phyloP scores from a whole-genome alignment of 2,888 invertebrate species.

The Xestia sexstrigata region DNA sequence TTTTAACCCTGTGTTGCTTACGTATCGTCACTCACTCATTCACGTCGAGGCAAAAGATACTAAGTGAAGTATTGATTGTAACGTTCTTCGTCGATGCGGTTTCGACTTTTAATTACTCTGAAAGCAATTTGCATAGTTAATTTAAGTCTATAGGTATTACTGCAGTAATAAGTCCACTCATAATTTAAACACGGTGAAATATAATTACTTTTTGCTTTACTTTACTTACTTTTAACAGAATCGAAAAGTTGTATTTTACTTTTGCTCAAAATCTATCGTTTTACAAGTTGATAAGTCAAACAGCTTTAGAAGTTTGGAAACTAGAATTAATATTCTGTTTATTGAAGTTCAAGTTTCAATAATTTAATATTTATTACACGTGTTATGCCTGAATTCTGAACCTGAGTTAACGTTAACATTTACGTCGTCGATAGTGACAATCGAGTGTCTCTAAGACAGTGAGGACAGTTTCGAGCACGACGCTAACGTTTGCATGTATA shows the following conservation, averaged over 20 bases:
- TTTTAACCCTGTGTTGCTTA: too few relatives aligned
- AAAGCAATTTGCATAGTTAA: conserved; percentile 60
- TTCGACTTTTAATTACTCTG: conserved; percentile 49
- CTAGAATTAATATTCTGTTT: conserved; percentile 39
- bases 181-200: conserved; percentile 47
- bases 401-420: too few relatives aligned
- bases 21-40: too few relatives aligned
- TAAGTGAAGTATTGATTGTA: conserved; percentile 30
- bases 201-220: conserved; percentile 43
- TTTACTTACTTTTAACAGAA: conserved; percentile 32
- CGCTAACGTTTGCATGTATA: too few relatives aligned
- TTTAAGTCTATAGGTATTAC: conserved; percentile 55
- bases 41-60: conserved; percentile 8
- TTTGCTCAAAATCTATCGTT: conserved; percentile 44
- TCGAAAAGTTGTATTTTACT: conserved; percentile 43
- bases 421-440: too few relatives aligned
- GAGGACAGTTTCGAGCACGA: too few relatives aligned
- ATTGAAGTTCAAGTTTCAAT: conserved; percentile 12
- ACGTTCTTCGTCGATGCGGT: conserved; percentile 25
- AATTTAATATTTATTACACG: conserved; percentile 27
- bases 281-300: conserved; percentile 32
- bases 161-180: conserved; percentile 49
- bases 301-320: conserved; percentile 22
- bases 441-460: too few relatives aligned
- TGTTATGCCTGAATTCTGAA: background rate